phyloP scores from a whole-genome alignment of 2,888 invertebrate genomes.

The Endomychus coccineus region DNA sequence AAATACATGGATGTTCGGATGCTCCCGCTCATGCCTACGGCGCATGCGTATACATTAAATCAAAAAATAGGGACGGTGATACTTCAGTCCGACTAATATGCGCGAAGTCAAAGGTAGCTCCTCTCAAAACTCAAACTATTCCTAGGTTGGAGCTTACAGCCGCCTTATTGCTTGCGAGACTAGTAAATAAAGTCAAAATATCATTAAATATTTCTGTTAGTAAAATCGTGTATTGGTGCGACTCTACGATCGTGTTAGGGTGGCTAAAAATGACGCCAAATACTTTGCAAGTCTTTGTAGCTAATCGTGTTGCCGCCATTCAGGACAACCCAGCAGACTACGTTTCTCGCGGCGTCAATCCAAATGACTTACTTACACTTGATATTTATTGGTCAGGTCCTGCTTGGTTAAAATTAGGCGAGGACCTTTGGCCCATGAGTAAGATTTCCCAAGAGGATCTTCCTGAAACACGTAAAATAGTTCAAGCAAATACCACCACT shows the following conservation, averaged over 20 bases:
- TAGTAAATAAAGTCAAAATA: slow-evolving; percentile 15
- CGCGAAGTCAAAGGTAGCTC: slow-evolving; percentile 17
- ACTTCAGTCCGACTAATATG: slow-evolving; percentile 2
- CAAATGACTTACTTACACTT: slow-evolving; percentile 9
- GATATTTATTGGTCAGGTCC: slow-evolving; percentile 21
- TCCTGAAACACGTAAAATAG: background rate
- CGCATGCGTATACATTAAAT: slow-evolving; percentile 5
- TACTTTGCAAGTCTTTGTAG: slow-evolving; percentile 20
- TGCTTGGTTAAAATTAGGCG: slow-evolving; percentile 11
- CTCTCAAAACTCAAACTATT: slow-evolving; percentile 19
- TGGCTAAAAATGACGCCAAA: slow-evolving; percentile 19
- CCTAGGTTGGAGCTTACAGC: slow-evolving; percentile 21
- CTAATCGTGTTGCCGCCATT: slow-evolving; percentile 21
- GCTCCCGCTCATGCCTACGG: slow-evolving; percentile 7
- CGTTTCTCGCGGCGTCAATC: slow-evolving; percentile 17
- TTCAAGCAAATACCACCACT: background rate
- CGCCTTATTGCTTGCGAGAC: slow-evolving; percentile 15
- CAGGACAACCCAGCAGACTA: slow-evolving; percentile 23
- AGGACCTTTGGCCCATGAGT: slow-evolving; percentile 3
- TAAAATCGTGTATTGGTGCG: slow-evolving; percentile 15
- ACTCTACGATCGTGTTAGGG: slow-evolving; percentile 19
- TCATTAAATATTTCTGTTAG: slow-evolving; percentile 12
- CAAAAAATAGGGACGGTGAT: background rate
- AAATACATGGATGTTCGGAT: slow-evolving; percentile 7
- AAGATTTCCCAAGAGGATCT: background rate